A percentile compares a stretch with the other conserved stretches of the same genome.
These are phyloP conservation scores for Lepidotrigona ventralis DNA, from an alignment of 1,140 invertebrate genomes.

Conservation along the genomic window DNA sequence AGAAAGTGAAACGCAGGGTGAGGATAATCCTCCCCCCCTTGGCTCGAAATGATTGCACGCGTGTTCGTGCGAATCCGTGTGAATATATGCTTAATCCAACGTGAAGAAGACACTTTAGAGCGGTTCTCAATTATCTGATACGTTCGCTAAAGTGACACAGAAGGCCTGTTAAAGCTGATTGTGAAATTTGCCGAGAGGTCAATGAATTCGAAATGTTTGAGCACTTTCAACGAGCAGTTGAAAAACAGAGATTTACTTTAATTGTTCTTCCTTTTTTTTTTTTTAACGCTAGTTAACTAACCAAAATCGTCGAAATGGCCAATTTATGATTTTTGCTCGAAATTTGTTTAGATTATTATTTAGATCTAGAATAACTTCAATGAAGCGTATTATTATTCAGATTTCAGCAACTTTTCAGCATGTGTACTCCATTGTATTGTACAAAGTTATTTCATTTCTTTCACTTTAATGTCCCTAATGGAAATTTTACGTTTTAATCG, in stretches of 20 bases:
- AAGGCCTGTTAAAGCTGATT: constrained; percentile 56
- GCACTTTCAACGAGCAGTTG: neutral
- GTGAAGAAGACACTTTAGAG: constrained; percentile 49
- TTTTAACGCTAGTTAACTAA: too few relatives aligned
- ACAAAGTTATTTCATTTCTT: too few relatives aligned
- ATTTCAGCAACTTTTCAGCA: too few relatives aligned
- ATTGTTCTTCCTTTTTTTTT: too few relatives aligned
- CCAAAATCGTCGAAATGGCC: too few relatives aligned
- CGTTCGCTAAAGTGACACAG: constrained; percentile 27
- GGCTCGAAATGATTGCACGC: neutral
- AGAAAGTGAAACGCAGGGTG: neutral
- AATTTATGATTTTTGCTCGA: too few relatives aligned
- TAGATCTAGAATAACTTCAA: too few relatives aligned
- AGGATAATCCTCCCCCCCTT: constrained; percentile 42
- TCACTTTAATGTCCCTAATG: too few relatives aligned
- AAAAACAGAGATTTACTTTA: neutral
- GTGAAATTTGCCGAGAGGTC: constrained; percentile 43
- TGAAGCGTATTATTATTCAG: too few relatives aligned
- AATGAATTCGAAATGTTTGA: constrained; percentile 8
- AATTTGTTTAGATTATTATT: too few relatives aligned
- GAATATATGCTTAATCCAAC: constrained; percentile 62
- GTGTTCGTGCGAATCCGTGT: constrained; percentile 52
- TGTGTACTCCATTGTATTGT: too few relatives aligned
- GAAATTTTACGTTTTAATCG: too few relatives aligned
- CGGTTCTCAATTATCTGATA: constrained; percentile 60